Evolutionary conservation across 2,113 vertebrate genomes (phyloP).

Genomic region (Marcusenius ussheri): DNA sequence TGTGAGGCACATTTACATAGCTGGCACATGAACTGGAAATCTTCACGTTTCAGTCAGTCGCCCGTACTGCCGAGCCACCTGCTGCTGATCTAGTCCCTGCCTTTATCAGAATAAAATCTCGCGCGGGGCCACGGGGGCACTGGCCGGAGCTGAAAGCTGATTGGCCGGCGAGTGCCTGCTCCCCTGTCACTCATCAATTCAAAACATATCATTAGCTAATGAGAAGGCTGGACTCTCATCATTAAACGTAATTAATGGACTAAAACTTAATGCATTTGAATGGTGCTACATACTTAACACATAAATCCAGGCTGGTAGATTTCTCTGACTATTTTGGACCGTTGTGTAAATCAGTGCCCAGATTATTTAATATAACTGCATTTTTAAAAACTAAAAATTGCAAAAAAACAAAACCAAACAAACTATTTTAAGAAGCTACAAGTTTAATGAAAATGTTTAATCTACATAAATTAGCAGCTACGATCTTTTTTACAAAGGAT

Average conservation of each 20-base stretch:
- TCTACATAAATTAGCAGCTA: not conserved
- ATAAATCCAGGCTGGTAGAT: not conserved
- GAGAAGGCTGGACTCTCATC: not conserved
- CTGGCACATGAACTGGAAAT: not conserved
- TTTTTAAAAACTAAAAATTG: not conserved
- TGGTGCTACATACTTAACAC: not conserved
- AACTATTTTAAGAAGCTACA: not conserved
- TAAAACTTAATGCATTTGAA: not conserved
- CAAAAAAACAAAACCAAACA: not conserved
- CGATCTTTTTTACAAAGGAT: not conserved
- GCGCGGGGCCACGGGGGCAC: not conserved
- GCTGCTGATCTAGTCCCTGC: not conserved
- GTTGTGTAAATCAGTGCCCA: not conserved
- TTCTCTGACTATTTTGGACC: not conserved
- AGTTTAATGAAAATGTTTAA: not conserved
- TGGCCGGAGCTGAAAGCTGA: too few species aligned
- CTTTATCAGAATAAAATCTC: not conserved
- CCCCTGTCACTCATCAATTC: not conserved
- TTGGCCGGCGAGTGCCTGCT: not conserved
- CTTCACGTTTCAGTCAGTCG: not conserved
- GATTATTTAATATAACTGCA: not conserved
- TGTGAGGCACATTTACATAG: conserved; percentile 36
- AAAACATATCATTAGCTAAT: not conserved
- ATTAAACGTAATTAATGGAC: not conserved
- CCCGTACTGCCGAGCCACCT: not conserved